Conservation (phyloP, 2,797 vertebrate species). For the Pangasius mekongensis region DNA sequence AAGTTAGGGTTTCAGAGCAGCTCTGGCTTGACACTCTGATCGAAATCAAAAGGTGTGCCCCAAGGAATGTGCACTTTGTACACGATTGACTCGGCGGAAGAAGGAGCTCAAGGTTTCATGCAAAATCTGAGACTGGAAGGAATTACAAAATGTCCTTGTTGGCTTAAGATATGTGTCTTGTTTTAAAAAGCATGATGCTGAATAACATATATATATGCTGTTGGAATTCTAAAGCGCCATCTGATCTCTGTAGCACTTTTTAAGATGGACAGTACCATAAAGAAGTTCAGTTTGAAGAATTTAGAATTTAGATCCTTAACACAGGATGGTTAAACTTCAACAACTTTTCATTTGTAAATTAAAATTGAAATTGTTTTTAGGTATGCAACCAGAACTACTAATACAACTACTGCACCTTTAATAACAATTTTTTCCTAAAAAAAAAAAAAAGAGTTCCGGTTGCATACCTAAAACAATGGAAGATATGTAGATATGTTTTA, state of each 20-base stretch:
- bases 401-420: not conserved
- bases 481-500: not conserved
- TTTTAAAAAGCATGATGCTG: not conserved
- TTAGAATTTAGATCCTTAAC: not conserved
- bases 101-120: conserved; percentile 1
- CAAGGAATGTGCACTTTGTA: conserved; percentile 15
- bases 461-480: not conserved
- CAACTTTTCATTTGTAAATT: not conserved
- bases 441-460: too few relatives aligned
- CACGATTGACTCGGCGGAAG: not conserved
- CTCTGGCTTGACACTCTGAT: not conserved
- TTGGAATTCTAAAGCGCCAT: not conserved
- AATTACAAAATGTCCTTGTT: conserved; percentile 1
- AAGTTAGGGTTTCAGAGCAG: conserved; percentile 39
- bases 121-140: not conserved
- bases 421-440: too few relatives aligned
- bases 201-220: not conserved
- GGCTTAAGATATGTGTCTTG: not conserved
- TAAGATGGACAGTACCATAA: not conserved
- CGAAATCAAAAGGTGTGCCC: conserved; percentile 20
- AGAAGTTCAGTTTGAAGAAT: not conserved
- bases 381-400: not conserved
- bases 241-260: not conserved
- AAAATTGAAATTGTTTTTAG: not conserved
- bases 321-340: not conserved